Evolutionary conservation across 2,113 vertebrate genomes (phyloP).

Genomic region (Camelus bactrianus): DNA sequence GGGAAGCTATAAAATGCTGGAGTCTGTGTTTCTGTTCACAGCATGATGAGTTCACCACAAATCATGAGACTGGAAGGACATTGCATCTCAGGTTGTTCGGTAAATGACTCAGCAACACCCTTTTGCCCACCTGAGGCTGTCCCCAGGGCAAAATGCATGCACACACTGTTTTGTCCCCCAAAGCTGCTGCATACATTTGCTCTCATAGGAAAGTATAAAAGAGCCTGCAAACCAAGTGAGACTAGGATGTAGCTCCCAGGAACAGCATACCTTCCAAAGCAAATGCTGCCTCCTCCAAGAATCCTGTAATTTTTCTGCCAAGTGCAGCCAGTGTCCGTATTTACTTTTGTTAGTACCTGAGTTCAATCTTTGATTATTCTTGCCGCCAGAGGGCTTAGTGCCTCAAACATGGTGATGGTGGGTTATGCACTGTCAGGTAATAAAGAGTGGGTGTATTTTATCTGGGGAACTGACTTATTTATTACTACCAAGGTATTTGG

Average conservation of each 20-base stretch:
- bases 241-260: not conserved
- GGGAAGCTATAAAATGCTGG: not conserved
- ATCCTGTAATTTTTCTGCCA: not conserved
- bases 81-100: not conserved
- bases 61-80: not conserved
- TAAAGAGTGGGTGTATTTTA: not conserved
- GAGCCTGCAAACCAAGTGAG: not conserved
- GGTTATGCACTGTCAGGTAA: not conserved
- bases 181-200: not conserved
- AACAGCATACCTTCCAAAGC: not conserved
- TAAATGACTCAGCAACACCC: not conserved
- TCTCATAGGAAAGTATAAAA: not conserved
- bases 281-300: not conserved
- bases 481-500: not conserved
- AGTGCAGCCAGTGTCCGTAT: not conserved
- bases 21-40: not conserved
- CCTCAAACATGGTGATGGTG: not conserved
- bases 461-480: constrained; percentile 3
- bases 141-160: not conserved
- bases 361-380: not conserved
- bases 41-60: not conserved
- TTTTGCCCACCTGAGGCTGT: not conserved
- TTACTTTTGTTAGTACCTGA: not conserved
- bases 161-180: not conserved
- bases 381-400: not conserved